phyloP scores from a whole-genome alignment of 2,113 vertebrate species.

The Falcunculus frontatus region DNA sequence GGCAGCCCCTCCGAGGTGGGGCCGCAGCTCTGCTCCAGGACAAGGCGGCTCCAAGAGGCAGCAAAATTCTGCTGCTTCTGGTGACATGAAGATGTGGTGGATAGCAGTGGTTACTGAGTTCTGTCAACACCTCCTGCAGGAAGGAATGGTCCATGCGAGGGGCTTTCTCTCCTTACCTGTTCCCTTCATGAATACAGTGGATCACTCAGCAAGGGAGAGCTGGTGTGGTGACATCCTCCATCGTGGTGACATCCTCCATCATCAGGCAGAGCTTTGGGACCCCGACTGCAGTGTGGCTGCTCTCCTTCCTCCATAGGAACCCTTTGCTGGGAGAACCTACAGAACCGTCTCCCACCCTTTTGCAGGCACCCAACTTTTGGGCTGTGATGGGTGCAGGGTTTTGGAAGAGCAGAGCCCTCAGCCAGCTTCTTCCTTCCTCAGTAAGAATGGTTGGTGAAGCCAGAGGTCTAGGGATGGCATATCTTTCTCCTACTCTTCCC shows the following conservation, averaged over 20 bases:
- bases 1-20: fast-evolving
- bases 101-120: neutral
- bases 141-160: neutral
- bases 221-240: neutral
- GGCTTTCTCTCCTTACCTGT: neutral
- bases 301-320: neutral
- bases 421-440: neutral
- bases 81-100: neutral
- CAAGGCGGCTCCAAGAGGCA: neutral
- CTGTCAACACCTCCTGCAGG: neutral
- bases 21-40: neutral
- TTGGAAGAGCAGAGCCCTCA: neutral
- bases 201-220: neutral
- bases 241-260: neutral
- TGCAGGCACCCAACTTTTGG: neutral
- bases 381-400: neutral
- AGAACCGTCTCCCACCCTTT: neutral
- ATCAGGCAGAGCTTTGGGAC: neutral
- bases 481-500: neutral
- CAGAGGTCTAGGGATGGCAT: neutral
- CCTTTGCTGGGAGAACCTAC: neutral
- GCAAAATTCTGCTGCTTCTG: neutral
- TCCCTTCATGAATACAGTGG: neutral
- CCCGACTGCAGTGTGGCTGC: fast-evolving
- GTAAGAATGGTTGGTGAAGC: neutral